Evolutionary conservation across 2,113 vertebrate species (phyloP), one percentile per base, ranked within the genome.

Genomic region (Picathartes gymnocephalus): DNA sequence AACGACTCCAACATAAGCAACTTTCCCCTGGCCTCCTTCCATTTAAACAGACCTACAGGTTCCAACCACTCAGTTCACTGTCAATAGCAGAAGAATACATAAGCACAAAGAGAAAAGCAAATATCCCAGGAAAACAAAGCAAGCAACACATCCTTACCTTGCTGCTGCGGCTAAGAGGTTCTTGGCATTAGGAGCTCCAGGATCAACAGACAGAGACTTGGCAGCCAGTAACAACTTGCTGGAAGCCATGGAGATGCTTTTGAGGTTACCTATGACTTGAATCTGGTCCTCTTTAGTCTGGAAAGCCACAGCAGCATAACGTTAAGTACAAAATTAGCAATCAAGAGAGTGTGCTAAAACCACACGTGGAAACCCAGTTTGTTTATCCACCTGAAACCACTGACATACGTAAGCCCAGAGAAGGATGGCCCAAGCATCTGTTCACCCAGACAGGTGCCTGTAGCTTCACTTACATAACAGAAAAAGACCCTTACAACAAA

Each of bases 231-330:
- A 96, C 81, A 99, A 98, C 95, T 99, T 99, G 97, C 99, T 99
- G 95, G 99, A 99, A 13, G 99, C 99, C 99, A 99, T 99, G 4
- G 99, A 99, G 97, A 99, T 99, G 88, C 99, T 99, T 97, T 99
- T 99, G 88, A 99, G 98, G 97, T 99, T 99, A 61, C 99, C 99
- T 93, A 99, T 99, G 79, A 99, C 99, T 96, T 99, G 99, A 93
- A 99, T 99, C 98, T 99, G 99, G 97, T 99, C 99, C n/a, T 99
- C 99, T 96, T 99, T 98, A 21, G 98, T 99, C 99, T 99, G 97
- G 10, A 96, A 89, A 95, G 71, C 60, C 73, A 95, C 53, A 93
- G 78, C 54, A 91, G 53, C 33, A 24, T 35, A 92, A 58, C 27
- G 84, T 53, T 31, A 50, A 92, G 28, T 5, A 47, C 23, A 45